Evolutionary conservation across 2,797 vertebrate genomes (phyloP).

Genomic region (Myiotriccus ornatus): DNA sequence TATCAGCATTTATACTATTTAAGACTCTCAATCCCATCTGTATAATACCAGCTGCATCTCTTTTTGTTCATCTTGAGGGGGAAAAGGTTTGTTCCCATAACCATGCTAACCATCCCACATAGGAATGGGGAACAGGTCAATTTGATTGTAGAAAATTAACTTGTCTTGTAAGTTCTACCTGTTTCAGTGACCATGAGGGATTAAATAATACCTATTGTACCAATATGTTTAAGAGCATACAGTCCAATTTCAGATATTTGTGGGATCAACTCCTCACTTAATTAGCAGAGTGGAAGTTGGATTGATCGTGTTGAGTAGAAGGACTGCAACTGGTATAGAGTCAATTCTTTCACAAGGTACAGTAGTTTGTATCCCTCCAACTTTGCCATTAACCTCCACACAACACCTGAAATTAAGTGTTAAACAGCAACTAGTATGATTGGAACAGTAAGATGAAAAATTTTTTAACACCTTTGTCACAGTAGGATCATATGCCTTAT

Average conservation of each 20-base stretch:
- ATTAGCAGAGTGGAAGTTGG: neutral
- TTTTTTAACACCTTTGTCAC: neutral
- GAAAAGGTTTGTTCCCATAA: neutral
- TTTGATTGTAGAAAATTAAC: neutral
- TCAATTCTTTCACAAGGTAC: neutral
- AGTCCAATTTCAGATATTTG: neutral
- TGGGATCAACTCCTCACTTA: neutral
- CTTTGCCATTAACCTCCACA: neutral
- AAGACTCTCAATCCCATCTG: neutral
- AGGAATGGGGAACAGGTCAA: neutral
- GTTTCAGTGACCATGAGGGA: neutral
- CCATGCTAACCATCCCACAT: neutral
- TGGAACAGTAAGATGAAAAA: neutral
- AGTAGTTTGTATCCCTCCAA: neutral
- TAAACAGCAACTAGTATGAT: neutral
- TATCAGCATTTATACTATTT: neutral
- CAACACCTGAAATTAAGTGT: neutral
- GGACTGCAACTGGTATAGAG: fast-evolving
- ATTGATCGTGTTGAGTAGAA: neutral
- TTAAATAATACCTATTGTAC: neutral
- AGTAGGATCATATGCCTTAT: neutral
- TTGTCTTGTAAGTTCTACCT: neutral
- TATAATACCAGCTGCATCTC: neutral
- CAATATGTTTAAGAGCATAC: neutral
- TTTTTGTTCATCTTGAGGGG: neutral